A percentile compares a stretch with the other conserved stretches of the same genome.
phyloP scores from a whole-genome alignment of 64 coral and sea anemone genomes.

The Stichodactyla mertensii region DNA sequence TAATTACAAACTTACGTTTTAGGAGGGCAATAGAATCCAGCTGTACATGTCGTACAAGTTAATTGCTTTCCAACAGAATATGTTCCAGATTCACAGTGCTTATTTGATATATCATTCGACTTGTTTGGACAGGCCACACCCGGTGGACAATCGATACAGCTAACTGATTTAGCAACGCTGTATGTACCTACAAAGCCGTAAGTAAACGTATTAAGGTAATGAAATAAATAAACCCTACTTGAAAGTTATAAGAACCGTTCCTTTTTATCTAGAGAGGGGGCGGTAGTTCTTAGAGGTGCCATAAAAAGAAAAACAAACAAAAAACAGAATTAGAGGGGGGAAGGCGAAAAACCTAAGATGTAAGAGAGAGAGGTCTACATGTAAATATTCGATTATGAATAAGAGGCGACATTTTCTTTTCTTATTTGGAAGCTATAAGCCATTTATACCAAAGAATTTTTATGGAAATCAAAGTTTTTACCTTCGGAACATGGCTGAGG shows the following conservation, averaged over 20 bases:
- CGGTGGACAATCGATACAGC: constrained; percentile 54
- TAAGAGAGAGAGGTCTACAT: too few species aligned
- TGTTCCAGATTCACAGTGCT: constrained; percentile 18
- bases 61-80: constrained; percentile 24
- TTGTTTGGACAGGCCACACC: constrained; percentile 72
- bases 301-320: background rate
- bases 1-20: constrained; percentile 43
- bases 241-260: too few species aligned
- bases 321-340: too few species aligned
- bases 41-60: constrained; percentile 42
- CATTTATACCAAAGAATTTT: background rate
- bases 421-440: background rate
- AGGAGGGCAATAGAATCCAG: constrained; percentile 52
- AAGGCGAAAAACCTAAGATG: too few species aligned
- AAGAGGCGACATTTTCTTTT: background rate
- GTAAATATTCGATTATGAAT: too few species aligned
- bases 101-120: constrained; percentile 5
- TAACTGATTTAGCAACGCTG: constrained; percentile 45
- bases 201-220: too few species aligned
- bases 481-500: constrained; percentile 54
- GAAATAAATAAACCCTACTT: too few species aligned
- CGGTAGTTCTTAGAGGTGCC: too few species aligned
- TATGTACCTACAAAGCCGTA: constrained; percentile 41
- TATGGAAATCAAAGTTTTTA: background rate
- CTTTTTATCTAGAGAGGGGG: too few species aligned